Evolutionary conservation across 2,888 invertebrate genomes (phyloP).

Genomic region (Emmelina monodactyla): DNA sequence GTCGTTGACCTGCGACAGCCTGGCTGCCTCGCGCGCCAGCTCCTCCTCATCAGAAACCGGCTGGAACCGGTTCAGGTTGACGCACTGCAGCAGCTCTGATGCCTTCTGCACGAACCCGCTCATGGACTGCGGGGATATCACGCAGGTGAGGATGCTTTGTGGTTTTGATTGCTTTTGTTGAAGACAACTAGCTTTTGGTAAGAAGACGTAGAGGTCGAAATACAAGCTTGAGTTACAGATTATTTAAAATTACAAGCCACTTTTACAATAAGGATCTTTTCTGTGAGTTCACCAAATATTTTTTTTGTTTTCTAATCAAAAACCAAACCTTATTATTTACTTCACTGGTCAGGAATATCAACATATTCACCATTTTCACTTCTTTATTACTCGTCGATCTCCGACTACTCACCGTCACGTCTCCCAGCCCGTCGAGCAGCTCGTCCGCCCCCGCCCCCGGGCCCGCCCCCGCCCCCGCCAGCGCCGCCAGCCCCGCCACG

Average conservation of each 20-base stretch:
- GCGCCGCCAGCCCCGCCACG: neutral
- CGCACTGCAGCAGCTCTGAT: slow-evolving; percentile 68
- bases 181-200: no score
- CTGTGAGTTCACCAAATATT: no score
- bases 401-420: slow-evolving; percentile 33
- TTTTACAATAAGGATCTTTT: no score
- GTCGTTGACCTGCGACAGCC: slow-evolving; percentile 66
- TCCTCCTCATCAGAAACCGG: slow-evolving; percentile 57
- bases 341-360: neutral
- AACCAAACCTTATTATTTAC: no score
- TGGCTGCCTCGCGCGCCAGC: slow-evolving; percentile 64
- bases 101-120: slow-evolving; percentile 60
- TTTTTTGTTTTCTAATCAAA: no score
- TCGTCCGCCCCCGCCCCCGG: slow-evolving; percentile 30
- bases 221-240: no score
- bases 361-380: neutral
- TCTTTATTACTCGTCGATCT: no score
- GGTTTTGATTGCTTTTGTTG: no score
- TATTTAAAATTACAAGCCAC: no score
- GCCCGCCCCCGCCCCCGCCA: slow-evolving; percentile 18
- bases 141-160: no score
- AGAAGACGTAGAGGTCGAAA: no score
- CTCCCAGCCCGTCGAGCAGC: slow-evolving; percentile 34
- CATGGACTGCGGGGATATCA: slow-evolving; percentile 32
- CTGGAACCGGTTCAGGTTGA: slow-evolving; percentile 67